phyloP scores from a whole-genome alignment of 2,888 invertebrate genomes.

The Cephus pygmeus region DNA sequence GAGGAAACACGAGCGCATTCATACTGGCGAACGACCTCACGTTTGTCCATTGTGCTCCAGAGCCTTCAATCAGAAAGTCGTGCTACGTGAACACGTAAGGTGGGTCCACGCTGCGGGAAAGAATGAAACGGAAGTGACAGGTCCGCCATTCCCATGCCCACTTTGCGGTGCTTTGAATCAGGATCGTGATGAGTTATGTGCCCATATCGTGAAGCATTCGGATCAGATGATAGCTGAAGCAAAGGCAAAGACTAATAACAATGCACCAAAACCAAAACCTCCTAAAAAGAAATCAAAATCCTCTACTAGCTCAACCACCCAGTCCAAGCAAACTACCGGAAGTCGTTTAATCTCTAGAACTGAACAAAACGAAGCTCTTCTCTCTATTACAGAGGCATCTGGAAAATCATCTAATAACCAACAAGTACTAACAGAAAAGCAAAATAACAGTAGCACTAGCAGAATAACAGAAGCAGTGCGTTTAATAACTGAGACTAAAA shows the following conservation, averaged over 20 bases:
- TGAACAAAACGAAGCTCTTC: conserved; percentile 45
- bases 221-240: conserved; percentile 68
- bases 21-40: conserved; percentile 69
- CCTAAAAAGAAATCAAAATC: conserved; percentile 38
- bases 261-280: conserved; percentile 40
- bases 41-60: conserved; percentile 68
- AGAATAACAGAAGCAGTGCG: conserved; percentile 37
- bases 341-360: conserved; percentile 29
- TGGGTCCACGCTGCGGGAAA: conserved; percentile 68
- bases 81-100: conserved; percentile 68
- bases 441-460: conserved; percentile 30
- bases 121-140: conserved; percentile 56
- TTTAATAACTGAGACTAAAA: conserved; percentile 37
- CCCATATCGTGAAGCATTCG: conserved; percentile 69
- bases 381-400: conserved; percentile 40
- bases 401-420: conserved; percentile 34
- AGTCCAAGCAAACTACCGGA: conserved; percentile 21
- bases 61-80: conserved; percentile 71
- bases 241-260: conserved; percentile 56
- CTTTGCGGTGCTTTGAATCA: conserved; percentile 65
- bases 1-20: conserved; percentile 68
- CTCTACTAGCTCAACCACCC: conserved; percentile 14
- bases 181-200: conserved; percentile 68
- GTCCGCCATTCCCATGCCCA: conserved; percentile 65
- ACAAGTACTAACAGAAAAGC: conserved; percentile 32